Conservation (phyloP, 2,113 vertebrate genomes). For the Catharus bicknelli region DNA sequence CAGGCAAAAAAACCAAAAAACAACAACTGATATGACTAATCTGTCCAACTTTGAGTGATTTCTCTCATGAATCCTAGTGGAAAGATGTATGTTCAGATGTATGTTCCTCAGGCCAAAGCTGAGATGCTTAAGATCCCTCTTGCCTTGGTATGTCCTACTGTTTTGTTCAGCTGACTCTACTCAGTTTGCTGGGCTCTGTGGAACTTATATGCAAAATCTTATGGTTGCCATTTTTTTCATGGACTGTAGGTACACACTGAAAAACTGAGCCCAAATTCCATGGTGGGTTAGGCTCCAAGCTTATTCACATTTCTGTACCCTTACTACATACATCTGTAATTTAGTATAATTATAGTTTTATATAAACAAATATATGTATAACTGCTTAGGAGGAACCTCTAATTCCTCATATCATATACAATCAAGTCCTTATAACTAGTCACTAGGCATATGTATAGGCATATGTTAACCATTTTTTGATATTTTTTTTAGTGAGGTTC, state of each 20-base stretch:
- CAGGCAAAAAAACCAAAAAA: not conserved
- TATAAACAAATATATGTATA: not conserved
- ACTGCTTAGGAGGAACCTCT: not conserved
- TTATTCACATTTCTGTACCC: not conserved
- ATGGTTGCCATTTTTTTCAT: not conserved
- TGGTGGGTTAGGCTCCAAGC: not conserved
- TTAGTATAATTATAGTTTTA: not conserved
- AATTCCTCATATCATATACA: not conserved
- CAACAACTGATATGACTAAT: not conserved
- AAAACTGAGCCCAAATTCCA: not conserved
- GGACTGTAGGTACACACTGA: not conserved
- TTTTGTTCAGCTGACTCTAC: not conserved
- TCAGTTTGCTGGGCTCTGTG: not conserved
- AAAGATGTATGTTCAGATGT: not conserved
- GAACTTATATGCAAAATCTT: not conserved
- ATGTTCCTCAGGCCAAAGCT: not conserved
- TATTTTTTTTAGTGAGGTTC: not conserved
- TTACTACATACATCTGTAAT: not conserved
- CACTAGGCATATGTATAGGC: not conserved
- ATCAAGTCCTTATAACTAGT: not conserved
- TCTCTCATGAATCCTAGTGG: not conserved
- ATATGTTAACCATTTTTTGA: not conserved
- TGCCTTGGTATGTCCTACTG: not conserved
- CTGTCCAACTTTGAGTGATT: not conserved
- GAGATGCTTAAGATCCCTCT: not conserved